Conservation (phyloP, 23 tunicate genomes). For the Halocynthia roretzi region DNA sequence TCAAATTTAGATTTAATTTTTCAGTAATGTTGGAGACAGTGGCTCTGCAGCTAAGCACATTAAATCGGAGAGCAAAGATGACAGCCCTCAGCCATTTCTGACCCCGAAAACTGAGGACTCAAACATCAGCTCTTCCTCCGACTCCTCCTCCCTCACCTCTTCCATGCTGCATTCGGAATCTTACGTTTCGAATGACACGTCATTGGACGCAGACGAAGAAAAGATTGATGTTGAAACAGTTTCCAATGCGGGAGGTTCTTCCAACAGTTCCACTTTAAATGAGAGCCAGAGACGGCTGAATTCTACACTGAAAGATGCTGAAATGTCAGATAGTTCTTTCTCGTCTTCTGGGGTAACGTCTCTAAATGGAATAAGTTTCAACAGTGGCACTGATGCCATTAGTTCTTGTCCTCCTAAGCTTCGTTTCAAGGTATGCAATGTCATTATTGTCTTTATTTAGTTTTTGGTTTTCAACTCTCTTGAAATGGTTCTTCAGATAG, state of each 20-base stretch:
- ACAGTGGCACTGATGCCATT: not conserved
- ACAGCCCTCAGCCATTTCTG: not conserved
- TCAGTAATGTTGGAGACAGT: constrained; percentile 37
- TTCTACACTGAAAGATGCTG: not conserved
- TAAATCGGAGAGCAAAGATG: constrained; percentile 38
- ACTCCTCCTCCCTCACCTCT: too few species aligned
- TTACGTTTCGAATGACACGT: not conserved
- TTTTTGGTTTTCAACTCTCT: constrained; percentile 26
- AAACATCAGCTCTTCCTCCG: too few species aligned
- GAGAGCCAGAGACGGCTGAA: not conserved
- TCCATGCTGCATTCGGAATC: not conserved
- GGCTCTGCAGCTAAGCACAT: constrained; percentile 44
- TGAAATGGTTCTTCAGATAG: too few species aligned
- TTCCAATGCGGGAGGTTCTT: constrained; percentile 12
- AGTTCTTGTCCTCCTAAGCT: constrained; percentile 49
- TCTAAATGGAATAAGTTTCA: not conserved
- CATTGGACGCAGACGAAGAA: constrained; percentile 9
- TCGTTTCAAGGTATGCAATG: constrained; percentile 52
- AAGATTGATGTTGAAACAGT: constrained; percentile 20
- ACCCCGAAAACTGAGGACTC: not conserved
- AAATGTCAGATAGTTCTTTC: not conserved
- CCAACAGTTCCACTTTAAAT: not conserved
- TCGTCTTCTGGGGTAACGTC: not conserved
- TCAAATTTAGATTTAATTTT: not conserved
- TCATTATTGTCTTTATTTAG: constrained; percentile 4